Evolutionary conservation across 1,140 invertebrate species (phyloP).

Genomic region (Aphis gossypii): DNA sequence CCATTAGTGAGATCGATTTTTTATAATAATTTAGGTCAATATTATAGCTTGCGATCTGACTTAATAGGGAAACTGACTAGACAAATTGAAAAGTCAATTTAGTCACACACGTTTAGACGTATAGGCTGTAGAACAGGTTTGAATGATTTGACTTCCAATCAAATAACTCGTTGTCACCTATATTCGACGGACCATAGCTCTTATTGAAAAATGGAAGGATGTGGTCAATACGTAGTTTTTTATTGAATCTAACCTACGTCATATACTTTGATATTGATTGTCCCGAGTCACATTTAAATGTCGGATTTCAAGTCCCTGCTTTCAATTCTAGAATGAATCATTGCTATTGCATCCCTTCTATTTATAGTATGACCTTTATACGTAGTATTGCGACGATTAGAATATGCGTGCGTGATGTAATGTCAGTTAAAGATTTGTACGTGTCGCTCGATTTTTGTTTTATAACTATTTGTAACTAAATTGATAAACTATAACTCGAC

Average conservation of each 20-base stretch:
- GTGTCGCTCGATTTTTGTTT: no score
- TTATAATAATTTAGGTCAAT: slow-evolving; percentile 5
- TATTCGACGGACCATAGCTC: neutral
- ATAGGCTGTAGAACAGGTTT: neutral
- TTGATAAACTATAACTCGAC: no score
- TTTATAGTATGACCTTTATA: neutral
- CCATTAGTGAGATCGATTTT: neutral
- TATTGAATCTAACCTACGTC: neutral
- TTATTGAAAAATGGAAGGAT: neutral
- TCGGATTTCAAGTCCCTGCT: neutral
- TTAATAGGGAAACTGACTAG: slow-evolving; percentile 4
- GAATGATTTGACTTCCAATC: neutral
- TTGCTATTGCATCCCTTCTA: neutral
- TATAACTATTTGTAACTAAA: no score
- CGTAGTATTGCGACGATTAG: no score
- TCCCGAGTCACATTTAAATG: neutral
- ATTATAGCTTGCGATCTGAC: neutral
- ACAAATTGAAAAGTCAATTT: slow-evolving; percentile 13
- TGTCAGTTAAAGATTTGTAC: neutral
- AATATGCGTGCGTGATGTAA: neutral
- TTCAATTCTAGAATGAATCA: neutral
- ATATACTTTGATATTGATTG: neutral
- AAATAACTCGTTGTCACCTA: neutral
- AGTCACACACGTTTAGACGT: neutral
- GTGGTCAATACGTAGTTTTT: neutral